phyloP scores from a whole-genome alignment of 1,140 invertebrate species.

The Zaprionus lachaisei region DNA sequence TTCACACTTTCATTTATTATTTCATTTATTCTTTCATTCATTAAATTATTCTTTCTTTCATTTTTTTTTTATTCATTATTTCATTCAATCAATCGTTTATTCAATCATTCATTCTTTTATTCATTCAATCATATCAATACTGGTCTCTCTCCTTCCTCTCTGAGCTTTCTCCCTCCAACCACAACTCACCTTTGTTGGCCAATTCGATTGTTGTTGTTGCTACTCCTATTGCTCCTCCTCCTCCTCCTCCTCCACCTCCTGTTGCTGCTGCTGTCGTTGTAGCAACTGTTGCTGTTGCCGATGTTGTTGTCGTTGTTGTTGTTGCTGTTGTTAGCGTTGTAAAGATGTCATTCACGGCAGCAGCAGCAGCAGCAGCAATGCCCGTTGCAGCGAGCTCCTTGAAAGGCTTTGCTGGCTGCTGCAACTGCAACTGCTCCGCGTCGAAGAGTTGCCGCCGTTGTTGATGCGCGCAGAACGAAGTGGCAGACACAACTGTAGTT shows the following conservation, averaged over 20 bases:
- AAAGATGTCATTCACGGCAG: slow-evolving; percentile 56
- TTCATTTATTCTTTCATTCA: too few relatives aligned
- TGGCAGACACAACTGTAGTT: not conserved
- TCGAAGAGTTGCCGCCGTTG: slow-evolving; percentile 60
- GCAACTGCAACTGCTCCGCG: slow-evolving; percentile 61
- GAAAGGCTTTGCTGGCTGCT: slow-evolving; percentile 52
- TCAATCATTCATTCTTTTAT: too few relatives aligned
- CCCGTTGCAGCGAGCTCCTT: slow-evolving; percentile 34
- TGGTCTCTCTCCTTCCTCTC: too few relatives aligned
- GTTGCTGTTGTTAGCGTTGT: slow-evolving; percentile 54
- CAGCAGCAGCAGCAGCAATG: slow-evolving; percentile 43
- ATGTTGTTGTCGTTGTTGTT: slow-evolving; percentile 28
- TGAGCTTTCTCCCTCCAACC: too few relatives aligned
- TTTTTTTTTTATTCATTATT: too few relatives aligned
- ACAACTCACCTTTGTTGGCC: slow-evolving; percentile 68
- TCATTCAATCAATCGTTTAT: too few relatives aligned
- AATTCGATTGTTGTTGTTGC: slow-evolving; percentile 50
- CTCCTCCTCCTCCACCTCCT: too few relatives aligned
- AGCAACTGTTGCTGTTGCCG: slow-evolving; percentile 24
- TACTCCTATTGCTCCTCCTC: not conserved
- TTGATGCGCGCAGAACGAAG: slow-evolving; percentile 70
- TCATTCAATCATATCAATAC: too few relatives aligned
- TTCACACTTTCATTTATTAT: too few relatives aligned
- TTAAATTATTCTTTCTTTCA: too few relatives aligned
- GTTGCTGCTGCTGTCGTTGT: slow-evolving; percentile 37